Conservation (phyloP, 92 coral and sea anemone genomes). For the Scolanthus callimorphus region DNA sequence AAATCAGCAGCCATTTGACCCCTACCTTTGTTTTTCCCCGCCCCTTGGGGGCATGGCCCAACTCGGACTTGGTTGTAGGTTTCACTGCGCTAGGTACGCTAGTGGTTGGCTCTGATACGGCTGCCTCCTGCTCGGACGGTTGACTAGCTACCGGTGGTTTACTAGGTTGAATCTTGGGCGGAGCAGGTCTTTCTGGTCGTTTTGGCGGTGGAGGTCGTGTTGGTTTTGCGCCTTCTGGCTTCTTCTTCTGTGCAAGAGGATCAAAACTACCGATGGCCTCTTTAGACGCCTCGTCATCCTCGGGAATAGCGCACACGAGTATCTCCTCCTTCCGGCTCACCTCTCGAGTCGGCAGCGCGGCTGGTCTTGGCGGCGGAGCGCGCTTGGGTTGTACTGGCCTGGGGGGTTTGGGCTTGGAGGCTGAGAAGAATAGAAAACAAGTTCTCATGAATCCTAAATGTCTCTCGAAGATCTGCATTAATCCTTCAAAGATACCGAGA, state of each 20-base stretch:
- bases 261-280: conserved; percentile 56
- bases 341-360: conserved; percentile 42
- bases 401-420: conserved; percentile 25
- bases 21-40: no score
- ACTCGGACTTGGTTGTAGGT: no score
- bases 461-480: no score
- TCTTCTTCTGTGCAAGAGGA: conserved; percentile 37
- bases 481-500: no score
- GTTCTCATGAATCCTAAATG: no score
- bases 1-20: no score
- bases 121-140: background rate
- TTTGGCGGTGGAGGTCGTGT: conserved; percentile 80
- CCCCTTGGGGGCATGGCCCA: no score
- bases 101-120: no score
- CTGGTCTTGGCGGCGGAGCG: conserved; percentile 78
- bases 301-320: conserved; percentile 35
- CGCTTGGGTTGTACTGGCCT: conserved; percentile 69
- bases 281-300: conserved; percentile 17
- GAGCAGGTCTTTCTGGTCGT: conserved; percentile 67
- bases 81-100: no score
- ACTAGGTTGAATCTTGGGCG: conserved; percentile 48
- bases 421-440: no score
- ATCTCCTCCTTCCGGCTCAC: conserved; percentile 32
- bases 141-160: conserved; percentile 11
- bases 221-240: conserved; percentile 37